Evolutionary conservation across 2,113 vertebrate species (phyloP).

Genomic region (Periophthalmus modestus): DNA sequence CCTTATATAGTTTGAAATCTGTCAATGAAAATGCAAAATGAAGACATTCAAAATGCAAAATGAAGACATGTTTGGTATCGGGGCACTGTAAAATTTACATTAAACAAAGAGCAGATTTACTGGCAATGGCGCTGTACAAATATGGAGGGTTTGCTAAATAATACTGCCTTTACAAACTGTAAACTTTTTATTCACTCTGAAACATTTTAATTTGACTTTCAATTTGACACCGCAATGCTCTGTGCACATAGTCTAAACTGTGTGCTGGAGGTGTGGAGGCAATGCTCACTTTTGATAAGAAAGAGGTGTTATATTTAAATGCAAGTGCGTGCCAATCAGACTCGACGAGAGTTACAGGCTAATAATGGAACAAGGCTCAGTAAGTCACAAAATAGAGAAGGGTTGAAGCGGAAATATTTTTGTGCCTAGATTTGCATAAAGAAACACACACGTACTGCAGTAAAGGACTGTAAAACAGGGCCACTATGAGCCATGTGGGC

Average conservation of each 20-base stretch:
- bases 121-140: too few species aligned
- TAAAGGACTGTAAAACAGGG: neutral
- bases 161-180: constrained; percentile 24
- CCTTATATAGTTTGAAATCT: neutral
- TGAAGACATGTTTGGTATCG: neutral
- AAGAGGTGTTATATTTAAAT: constrained; percentile 13
- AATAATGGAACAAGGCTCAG: constrained; percentile 21
- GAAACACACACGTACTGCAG: neutral
- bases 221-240: constrained; percentile 52
- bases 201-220: constrained; percentile 49
- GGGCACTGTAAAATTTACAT: neutral
- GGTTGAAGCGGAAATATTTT: neutral
- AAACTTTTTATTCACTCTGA: constrained; percentile 50
- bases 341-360: constrained; percentile 6
- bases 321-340: constrained; percentile 12
- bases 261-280: constrained; percentile 9
- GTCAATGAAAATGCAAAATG: neutral
- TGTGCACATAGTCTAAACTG: constrained; percentile 47
- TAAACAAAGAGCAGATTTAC: neutral
- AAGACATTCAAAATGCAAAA: neutral
- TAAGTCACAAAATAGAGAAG: neutral
- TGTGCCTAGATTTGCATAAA: neutral
- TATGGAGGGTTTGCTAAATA: too few species aligned
- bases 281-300: constrained; percentile 11
- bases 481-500: too few species aligned